A percentile compares a stretch with the other conserved stretches of the same genome.
These are phyloP conservation scores for Akabosia matsudoensis DNA, from an alignment of 1,140 invertebrate genomes.

Conservation along the genomic window DNA sequence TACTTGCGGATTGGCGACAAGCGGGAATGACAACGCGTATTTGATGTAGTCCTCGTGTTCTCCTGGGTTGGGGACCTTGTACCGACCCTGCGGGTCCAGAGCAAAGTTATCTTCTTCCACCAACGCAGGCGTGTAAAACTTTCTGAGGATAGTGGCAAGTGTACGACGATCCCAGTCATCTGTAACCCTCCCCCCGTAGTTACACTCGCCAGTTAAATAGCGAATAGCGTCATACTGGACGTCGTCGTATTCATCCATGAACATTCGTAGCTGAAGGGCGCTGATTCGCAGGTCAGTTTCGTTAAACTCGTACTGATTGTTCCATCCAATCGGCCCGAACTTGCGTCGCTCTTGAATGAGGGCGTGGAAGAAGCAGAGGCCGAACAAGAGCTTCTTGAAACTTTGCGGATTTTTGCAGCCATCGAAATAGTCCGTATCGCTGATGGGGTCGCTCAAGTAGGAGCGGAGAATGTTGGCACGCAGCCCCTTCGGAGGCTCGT, in stretches of 20 bases:
- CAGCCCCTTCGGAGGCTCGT: constrained; percentile 84
- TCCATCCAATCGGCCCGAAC: constrained; percentile 86
- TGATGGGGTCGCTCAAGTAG: constrained; percentile 81
- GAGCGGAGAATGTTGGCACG: constrained; percentile 67
- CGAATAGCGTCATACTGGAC: constrained; percentile 83
- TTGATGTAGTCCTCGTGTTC: constrained; percentile 74
- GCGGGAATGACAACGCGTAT: constrained; percentile 73
- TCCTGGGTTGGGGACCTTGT: constrained; percentile 69
- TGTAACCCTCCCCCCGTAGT: constrained; percentile 92
- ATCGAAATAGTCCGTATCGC: constrained; percentile 81
- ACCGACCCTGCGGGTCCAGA: constrained; percentile 57
- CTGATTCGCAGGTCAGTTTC: constrained; percentile 88
- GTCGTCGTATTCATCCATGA: constrained; percentile 78
- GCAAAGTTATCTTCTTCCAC: constrained; percentile 52
- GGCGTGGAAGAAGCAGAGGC: constrained; percentile 92
- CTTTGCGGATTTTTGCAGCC: constrained; percentile 68
- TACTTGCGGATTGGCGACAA: constrained; percentile 75
- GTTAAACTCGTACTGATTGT: constrained; percentile 92
- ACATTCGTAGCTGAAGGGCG: constrained; percentile 77
- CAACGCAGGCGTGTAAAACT: constrained; percentile 66
- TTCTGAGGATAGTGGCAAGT: constrained; percentile 74
- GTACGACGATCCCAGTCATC: constrained; percentile 91
- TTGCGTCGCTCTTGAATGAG: constrained; percentile 83
- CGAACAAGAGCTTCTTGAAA: constrained; percentile 85
- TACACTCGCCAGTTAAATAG: constrained; percentile 92